Percentiles rank a stretch among this genome's conserved stretches.
These are phyloP conservation scores for Julus scanicus DNA, from an alignment of 2,888 invertebrate genomes.

Conservation along the genomic window DNA sequence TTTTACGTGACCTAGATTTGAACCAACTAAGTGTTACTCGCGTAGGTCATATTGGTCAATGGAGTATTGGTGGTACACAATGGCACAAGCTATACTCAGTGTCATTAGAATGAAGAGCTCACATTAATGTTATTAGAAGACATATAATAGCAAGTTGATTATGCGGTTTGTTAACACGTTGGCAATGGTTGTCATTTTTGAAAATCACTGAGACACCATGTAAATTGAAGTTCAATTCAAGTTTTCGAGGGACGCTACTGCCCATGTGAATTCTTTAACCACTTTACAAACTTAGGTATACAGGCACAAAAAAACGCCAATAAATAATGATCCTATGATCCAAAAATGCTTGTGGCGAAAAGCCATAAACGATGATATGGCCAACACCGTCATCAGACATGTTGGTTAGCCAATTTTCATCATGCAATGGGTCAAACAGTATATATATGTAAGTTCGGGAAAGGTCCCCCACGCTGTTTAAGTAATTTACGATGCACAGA, in stretches of 20 bases:
- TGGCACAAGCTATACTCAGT: not conserved
- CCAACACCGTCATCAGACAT: not conserved
- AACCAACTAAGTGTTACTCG: not conserved
- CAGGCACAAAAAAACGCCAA: not conserved
- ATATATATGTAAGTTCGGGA: not conserved
- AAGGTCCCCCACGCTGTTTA: not conserved
- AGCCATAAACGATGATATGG: not conserved
- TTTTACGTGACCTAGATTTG: not conserved
- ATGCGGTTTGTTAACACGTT: too few species aligned
- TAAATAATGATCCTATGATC: not conserved
- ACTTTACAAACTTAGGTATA: too few species aligned
- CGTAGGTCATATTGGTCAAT: not conserved
- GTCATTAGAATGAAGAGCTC: not conserved
- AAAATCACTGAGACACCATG: too few species aligned
- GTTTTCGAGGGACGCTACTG: too few species aligned
- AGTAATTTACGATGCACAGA: not conserved
- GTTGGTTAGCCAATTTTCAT: not conserved
- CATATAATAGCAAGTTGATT: too few species aligned
- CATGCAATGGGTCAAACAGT: not conserved
- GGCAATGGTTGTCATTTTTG: too few species aligned
- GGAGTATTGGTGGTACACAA: too few species aligned
- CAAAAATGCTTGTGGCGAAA: not conserved
- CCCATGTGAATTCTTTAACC: too few species aligned
- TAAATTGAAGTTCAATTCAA: too few species aligned
- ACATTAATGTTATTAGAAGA: not conserved